These are phyloP conservation scores for Campylomormyrus tamandua DNA, from an alignment of 2,113 vertebrate genomes.

Conservation along the genomic window DNA sequence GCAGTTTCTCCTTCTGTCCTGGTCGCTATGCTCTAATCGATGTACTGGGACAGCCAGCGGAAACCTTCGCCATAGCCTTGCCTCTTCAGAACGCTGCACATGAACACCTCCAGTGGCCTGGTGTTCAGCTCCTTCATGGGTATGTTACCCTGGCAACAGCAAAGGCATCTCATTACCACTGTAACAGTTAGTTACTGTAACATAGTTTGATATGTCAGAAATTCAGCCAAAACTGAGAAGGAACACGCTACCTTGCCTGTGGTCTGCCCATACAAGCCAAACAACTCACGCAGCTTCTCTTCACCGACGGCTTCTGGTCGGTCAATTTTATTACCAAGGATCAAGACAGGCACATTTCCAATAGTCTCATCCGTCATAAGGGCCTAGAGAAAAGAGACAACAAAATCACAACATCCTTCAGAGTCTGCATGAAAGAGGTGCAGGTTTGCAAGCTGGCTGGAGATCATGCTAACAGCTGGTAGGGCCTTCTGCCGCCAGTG, in stretches of 20 bases:
- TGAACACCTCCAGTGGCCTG: constrained; percentile 90
- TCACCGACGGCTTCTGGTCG: constrained; percentile 91
- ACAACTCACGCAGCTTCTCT: constrained; percentile 79
- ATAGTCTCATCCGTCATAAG: constrained; percentile 98
- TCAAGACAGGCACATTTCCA: constrained; percentile 91
- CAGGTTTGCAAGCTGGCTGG: not conserved
- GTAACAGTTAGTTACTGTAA: not conserved
- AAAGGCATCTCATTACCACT: not conserved
- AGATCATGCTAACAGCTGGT: not conserved
- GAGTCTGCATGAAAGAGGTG: not conserved
- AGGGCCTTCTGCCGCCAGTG: not conserved
- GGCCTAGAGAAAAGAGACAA: constrained; percentile 57
- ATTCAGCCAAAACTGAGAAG: not conserved
- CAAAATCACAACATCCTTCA: not conserved
- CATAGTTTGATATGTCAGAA: no score
- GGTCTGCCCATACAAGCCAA: constrained; percentile 90
- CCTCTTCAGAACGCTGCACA: constrained; percentile 97
- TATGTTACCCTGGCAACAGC: constrained; percentile 69
- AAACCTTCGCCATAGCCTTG: constrained; percentile 97
- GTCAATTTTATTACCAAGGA: constrained; percentile 98
- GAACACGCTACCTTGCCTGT: constrained; percentile 78
- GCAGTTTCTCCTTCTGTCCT: constrained; percentile 20
- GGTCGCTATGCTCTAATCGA: constrained; percentile 62
- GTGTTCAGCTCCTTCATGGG: constrained; percentile 88
- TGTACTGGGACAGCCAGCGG: constrained; percentile 98